Evolutionary conservation across 1,140 invertebrate species (phyloP).

Genomic region (Cydia fagiglandana): DNA sequence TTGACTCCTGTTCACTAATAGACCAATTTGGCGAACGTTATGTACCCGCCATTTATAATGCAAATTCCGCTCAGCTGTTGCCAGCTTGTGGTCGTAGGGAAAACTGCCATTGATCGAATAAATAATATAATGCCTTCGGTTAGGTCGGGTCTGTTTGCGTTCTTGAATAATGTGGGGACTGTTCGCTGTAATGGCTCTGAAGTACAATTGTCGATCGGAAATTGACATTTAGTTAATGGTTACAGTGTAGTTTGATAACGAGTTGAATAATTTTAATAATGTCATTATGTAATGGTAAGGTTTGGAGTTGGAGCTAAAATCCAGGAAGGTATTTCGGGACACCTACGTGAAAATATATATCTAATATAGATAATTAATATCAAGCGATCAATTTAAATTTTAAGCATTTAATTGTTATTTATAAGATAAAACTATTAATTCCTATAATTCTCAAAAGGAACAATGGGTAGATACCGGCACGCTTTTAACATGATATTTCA

Average conservation of each 20-base stretch:
- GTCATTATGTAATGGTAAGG: too few species aligned
- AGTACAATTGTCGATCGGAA: neutral
- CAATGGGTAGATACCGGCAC: neutral
- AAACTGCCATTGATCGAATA: constrained; percentile 43
- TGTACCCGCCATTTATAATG: constrained; percentile 42
- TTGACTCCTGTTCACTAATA: constrained; percentile 44
- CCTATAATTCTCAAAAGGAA: neutral
- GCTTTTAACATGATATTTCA: constrained; percentile 7
- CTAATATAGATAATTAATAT: too few species aligned
- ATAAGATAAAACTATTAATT: neutral
- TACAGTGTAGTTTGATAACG: neutral
- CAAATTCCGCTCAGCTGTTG: constrained; percentile 50
- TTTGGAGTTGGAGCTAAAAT: too few species aligned
- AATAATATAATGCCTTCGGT: constrained; percentile 40
- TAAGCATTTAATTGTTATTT: too few species aligned
- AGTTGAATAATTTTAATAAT: neutral
- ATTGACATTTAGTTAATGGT: neutral
- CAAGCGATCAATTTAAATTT: too few species aligned
- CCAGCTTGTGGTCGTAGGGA: constrained; percentile 37
- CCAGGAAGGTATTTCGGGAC: too few species aligned
- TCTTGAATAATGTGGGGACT: constrained; percentile 18
- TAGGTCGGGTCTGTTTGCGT: constrained; percentile 22
- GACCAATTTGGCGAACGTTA: constrained; percentile 39
- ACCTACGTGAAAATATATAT: too few species aligned
- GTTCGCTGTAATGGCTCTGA: neutral